Evolutionary conservation across 1,140 invertebrate genomes (phyloP).

Genomic region (Nephila pilipes): DNA sequence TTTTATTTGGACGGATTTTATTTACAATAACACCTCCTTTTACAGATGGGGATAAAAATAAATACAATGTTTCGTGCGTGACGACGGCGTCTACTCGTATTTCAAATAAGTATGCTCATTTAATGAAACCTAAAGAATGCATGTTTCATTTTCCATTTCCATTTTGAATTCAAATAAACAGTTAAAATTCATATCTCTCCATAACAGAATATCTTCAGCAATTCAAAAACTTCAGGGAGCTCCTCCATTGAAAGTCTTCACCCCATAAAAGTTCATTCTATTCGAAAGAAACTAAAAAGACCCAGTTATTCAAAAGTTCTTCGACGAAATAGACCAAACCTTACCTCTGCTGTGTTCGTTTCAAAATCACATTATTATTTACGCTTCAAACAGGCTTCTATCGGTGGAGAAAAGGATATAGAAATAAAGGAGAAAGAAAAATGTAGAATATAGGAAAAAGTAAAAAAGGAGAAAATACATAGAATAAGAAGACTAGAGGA

Average conservation of each 20-base stretch:
- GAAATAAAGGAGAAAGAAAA: not conserved
- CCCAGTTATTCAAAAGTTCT: not conserved
- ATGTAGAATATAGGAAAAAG: not conserved
- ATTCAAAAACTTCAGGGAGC: not conserved
- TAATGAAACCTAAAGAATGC: not conserved
- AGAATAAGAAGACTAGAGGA: too few relatives aligned
- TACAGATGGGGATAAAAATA: too few relatives aligned
- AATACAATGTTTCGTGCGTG: too few relatives aligned
- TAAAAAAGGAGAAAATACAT: not conserved
- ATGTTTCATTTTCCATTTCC: not conserved
- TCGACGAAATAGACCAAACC: not conserved
- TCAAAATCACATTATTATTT: slow-evolving; percentile 35
- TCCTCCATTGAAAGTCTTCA: not conserved
- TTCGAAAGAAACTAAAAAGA: not conserved
- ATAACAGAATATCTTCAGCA: not conserved
- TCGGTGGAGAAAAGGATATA: not conserved
- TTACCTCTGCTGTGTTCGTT: not conserved
- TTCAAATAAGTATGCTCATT: not conserved
- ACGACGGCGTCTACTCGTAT: too few relatives aligned
- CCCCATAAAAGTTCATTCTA: not conserved
- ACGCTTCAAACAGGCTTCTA: not conserved
- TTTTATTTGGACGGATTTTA: too few relatives aligned
- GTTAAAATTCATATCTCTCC: not conserved
- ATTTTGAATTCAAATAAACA: not conserved
- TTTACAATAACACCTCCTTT: too few relatives aligned